Percentiles rank a stretch among this genome's conserved stretches.
These are phyloP conservation scores for Carettochelys insculpta DNA, from an alignment of 2,113 vertebrate genomes.

Conservation along the genomic window DNA sequence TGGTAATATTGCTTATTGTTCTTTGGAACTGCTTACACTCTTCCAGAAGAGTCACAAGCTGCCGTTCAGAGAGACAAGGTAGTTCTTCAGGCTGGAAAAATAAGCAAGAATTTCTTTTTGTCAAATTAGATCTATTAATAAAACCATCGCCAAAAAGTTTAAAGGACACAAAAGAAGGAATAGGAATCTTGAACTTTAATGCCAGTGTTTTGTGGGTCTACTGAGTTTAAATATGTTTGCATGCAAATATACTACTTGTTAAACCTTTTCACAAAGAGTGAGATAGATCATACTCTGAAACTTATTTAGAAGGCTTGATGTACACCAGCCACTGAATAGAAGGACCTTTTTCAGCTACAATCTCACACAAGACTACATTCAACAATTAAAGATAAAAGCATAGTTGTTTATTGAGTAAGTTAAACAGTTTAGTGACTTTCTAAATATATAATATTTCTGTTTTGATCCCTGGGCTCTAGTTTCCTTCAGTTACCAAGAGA, in stretches of 20 bases:
- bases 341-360: background rate
- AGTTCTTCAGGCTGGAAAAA: conserved; percentile 69
- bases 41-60: conserved; percentile 77
- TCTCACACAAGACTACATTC: background rate
- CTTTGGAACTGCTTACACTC: conserved; percentile 68
- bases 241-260: background rate
- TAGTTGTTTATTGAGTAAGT: background rate
- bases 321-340: background rate
- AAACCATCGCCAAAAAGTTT: background rate
- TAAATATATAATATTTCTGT: background rate
- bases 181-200: conserved; percentile 14
- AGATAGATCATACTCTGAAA: conserved; percentile 20
- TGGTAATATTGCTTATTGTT: conserved; percentile 54
- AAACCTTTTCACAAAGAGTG: conserved; percentile 7
- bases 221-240: background rate
- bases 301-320: background rate
- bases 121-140: conserved; percentile 62
- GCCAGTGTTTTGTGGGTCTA: background rate
- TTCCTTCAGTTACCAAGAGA: background rate
- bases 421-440: background rate
- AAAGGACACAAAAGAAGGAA: background rate
- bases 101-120: conserved; percentile 54
- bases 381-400: background rate
- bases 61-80: conserved; percentile 72
- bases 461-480: background rate